phyloP scores from a whole-genome alignment of 2,113 vertebrate genomes.

The Passer montanus region DNA sequence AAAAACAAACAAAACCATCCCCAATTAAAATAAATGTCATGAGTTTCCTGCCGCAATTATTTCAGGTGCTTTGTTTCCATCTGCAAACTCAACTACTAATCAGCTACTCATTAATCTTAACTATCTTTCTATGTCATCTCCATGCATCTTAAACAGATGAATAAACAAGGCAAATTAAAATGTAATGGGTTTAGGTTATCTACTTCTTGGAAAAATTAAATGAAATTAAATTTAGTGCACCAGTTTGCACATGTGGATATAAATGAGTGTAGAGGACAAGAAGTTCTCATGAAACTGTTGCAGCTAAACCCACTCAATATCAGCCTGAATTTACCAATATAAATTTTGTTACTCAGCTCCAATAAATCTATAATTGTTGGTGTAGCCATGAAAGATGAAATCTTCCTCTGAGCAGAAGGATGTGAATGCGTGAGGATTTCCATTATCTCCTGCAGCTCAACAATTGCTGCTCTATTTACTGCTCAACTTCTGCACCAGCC shows the following conservation, averaged over 20 bases:
- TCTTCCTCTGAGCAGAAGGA: not conserved
- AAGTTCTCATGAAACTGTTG: not conserved
- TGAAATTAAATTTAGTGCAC: not conserved
- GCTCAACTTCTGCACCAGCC: not conserved
- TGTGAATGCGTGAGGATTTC: not conserved
- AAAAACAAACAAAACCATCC: not conserved
- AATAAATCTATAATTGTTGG: not conserved
- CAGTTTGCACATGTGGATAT: not conserved
- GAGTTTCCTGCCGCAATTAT: conserved; percentile 41
- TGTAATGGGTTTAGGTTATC: conserved; percentile 1
- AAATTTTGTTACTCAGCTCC: not conserved
- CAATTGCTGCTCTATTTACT: not conserved
- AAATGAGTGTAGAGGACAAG: not conserved
- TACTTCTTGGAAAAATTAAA: conserved; percentile 29
- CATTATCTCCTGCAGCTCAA: not conserved
- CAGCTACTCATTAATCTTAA: conserved; percentile 59
- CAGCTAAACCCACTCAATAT: not conserved
- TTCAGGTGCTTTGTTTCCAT: conserved; percentile 55
- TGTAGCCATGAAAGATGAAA: not conserved
- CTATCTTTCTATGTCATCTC: conserved; percentile 34
- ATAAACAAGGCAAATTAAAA: conserved; percentile 57
- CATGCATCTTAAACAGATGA: conserved; percentile 41
- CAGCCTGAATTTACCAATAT: not conserved
- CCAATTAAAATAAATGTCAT: conserved; percentile 21
- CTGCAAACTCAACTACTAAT: not conserved